A percentile compares a stretch with the other conserved stretches of the same genome.
Evolutionary conservation across 2,113 vertebrate species (phyloP).

Genomic region (Dipodomys ordii): DNA sequence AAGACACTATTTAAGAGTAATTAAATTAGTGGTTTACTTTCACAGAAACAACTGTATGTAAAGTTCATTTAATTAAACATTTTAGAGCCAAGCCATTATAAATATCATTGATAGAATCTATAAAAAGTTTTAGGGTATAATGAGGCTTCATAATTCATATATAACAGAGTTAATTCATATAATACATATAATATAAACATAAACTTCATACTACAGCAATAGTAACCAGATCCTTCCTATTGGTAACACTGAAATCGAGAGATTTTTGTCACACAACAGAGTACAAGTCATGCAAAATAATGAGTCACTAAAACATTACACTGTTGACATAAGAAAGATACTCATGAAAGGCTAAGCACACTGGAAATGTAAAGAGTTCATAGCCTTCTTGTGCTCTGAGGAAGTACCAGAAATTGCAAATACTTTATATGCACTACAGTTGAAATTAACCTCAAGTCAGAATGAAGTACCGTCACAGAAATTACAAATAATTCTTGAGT

Average conservation of each 20-base stretch:
- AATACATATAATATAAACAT: too few species aligned
- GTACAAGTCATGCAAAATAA: background rate
- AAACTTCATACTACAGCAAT: too few species aligned
- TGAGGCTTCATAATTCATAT: background rate
- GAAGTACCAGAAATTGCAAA: background rate
- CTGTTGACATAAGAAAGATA: background rate
- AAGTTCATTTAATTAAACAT: background rate
- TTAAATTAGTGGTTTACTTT: background rate
- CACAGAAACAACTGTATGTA: background rate
- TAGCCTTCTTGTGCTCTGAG: background rate
- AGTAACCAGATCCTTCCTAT: background rate
- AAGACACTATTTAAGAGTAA: background rate
- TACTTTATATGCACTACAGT: background rate
- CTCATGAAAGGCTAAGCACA: background rate
- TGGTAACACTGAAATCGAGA: background rate
- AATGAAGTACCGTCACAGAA: conserved; percentile 11
- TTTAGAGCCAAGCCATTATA: background rate
- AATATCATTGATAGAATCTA: background rate
- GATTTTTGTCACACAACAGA: background rate
- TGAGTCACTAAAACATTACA: background rate
- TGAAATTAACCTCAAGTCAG: background rate
- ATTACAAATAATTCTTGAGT: background rate
- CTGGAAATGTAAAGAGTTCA: background rate
- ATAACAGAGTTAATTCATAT: too few species aligned
- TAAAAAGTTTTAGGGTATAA: background rate